Evolutionary conservation across 2,113 vertebrate species (phyloP), one percentile per base, ranked within the genome.

Genomic region (Elachura formosa): DNA sequence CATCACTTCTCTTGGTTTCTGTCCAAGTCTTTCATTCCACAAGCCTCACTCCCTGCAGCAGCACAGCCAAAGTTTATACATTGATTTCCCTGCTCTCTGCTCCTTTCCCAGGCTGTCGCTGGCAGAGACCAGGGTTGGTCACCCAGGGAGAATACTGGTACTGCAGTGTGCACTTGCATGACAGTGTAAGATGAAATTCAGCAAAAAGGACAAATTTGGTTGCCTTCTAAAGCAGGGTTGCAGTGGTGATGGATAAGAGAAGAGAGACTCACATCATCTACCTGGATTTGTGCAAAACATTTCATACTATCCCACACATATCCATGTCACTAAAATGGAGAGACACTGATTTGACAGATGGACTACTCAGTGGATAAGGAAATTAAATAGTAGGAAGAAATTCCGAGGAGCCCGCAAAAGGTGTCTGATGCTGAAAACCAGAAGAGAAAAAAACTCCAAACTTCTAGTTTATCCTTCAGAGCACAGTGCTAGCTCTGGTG

Each of bases 1-100:
- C 56, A 80, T 29, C 38, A 28, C 52, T 72, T 75, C 56, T 24
- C 69, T 78, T 62, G 73, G 48, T 58, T 76, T 72, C 62, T 28
- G 31, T 43, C 77, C 93, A 96, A 78, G 51, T 12, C 58, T 64
- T 84, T 76, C 55, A 90, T 84, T 79, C 64, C 78, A 78, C 34
- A 90, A 83, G 59, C 48, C 12, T 76, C 84, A 49, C 36, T 63
- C 58, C 66, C 22, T 80, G 52, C 49, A 89, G 61, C 76, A 87
- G 49, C 81, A 77, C 0, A 1, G 72, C 20, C 6, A 1, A 77
- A 88, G n/a, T 29, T 72, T 34, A 40, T 18, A 29, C 64, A 43
- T 7, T 0, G 0, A 71, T 77, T 59, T 72, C 14, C 13, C 17
- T 15, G 5, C n/a, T 63, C 38, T 26, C 23, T 2, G 1, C 61